phyloP scores from a whole-genome alignment of 2,888 invertebrate genomes.

The Volucella zonaria region DNA sequence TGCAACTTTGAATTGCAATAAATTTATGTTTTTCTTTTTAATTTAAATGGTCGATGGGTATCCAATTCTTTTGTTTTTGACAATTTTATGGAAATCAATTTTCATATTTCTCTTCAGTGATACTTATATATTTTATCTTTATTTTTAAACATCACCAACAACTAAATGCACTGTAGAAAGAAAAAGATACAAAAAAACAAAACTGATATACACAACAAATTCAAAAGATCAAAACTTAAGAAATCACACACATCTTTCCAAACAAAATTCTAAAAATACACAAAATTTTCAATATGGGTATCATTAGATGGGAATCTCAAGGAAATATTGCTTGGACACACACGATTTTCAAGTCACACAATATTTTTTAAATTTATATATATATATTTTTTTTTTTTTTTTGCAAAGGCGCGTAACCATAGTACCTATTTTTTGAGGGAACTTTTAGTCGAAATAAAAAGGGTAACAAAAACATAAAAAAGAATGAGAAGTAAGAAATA shows the following conservation, averaged over 20 bases:
- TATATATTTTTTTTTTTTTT: constrained; percentile 46
- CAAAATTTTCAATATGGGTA: constrained; percentile 41
- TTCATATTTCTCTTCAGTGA: constrained; percentile 51
- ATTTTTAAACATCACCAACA: constrained; percentile 60
- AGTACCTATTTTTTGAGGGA: constrained; percentile 9
- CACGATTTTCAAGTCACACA: not conserved
- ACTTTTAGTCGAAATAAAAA: constrained; percentile 18
- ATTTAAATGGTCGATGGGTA: constrained; percentile 24
- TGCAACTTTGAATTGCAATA: constrained; percentile 62
- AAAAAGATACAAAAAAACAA: constrained; percentile 18
- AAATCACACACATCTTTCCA: constrained; percentile 48
- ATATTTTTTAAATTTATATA: constrained; percentile 8
- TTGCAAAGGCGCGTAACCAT: constrained; percentile 35
- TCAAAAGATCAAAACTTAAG: constrained; percentile 19
- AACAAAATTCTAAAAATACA: constrained; percentile 68
- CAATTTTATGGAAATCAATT: constrained; percentile 42
- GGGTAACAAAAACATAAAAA: constrained; percentile 28
- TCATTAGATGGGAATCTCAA: constrained; percentile 32
- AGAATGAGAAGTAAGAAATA: constrained; percentile 14
- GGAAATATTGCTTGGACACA: constrained; percentile 43
- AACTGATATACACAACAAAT: constrained; percentile 1
- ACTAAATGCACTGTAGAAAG: constrained; percentile 67
- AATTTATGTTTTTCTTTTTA: constrained; percentile 6
- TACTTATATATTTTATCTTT: constrained; percentile 27
- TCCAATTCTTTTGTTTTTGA: constrained; percentile 56